Base-by-base conservation (phyloP, 2,888 invertebrate genomes). In the Leptura quadrifasciata region DNA sequence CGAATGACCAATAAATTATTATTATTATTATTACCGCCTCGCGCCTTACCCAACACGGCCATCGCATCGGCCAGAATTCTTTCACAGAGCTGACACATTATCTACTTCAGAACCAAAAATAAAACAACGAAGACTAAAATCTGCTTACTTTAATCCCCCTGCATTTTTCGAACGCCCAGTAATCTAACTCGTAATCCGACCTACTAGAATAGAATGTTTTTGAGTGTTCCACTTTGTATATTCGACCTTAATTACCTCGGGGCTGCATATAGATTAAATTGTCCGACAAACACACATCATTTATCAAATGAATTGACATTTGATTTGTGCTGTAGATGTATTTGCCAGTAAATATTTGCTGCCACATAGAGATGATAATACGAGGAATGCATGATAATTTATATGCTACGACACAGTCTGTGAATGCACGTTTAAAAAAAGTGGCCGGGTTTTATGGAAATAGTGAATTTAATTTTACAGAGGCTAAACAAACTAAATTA, bases 211-310 rank as follows among this genome's bases (percentile, higher is more conserved):
- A 39, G 12, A 10, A 10, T 39, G 8, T 39, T 39, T 15, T 39
- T 2, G 39, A 15, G 18, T 60, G 27, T 60, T n/a, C 17, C 21
- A n/a, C 24, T 27, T 27, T 24, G 24, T 20, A 57, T 18, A 24
- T 21, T 15, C n/a, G 60, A n/a, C 21, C 24, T 27, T 21, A 60
- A 60, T 60, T 60, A 60, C 60, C 27, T 27, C 60, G n/a, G 17
- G 47, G 27, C 27, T 60, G 2, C 10, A 60, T 24, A 58, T 60
- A 27, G 15, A 61, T 61, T 35, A 61, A 61, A 61, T 61, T 61
- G 35, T 61, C 21, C 61, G 35, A 61, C 31, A 61, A 35, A 47
- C 47, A 61, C 61, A 61, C 61, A 61, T 61, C 31, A 31, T 61
- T 35, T 61, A 61, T 61, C 61, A 61, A 35, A 17, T 35, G 35